These are phyloP conservation scores for Cephonodes hylas DNA, from an alignment of 2,888 invertebrate species.

Conservation along the genomic window DNA sequence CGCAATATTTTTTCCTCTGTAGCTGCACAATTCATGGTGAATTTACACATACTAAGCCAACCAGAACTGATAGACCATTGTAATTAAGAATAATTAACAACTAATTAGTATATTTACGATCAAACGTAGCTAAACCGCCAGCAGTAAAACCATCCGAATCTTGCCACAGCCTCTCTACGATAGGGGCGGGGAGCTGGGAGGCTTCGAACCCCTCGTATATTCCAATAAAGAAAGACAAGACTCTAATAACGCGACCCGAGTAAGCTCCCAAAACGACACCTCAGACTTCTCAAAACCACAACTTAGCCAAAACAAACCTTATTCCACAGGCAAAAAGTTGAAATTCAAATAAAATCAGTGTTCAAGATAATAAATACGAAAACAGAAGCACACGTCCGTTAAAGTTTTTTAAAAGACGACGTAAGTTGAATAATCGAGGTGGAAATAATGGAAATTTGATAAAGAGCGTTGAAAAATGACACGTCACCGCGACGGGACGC, in stretches of 20 bases:
- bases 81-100: neutral
- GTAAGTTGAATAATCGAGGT: conserved; percentile 54
- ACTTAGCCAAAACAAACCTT: conserved; percentile 38
- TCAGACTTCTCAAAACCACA: conserved; percentile 41
- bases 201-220: conserved; percentile 55
- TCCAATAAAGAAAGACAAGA: conserved; percentile 73
- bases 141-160: neutral
- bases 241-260: conserved; percentile 69
- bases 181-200: conserved; percentile 17
- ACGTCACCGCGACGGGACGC: conserved; percentile 26
- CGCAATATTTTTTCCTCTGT: too few species aligned
- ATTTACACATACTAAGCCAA: too few species aligned
- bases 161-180: neutral
- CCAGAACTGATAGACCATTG: neutral
- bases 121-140: conserved; percentile 4
- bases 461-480: conserved; percentile 28
- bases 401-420: conserved; percentile 63
- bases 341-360: conserved; percentile 19
- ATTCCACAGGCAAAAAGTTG: conserved; percentile 22
- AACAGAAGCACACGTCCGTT: conserved; percentile 63
- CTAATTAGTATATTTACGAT: neutral
- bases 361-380: conserved; percentile 57
- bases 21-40: too few species aligned
- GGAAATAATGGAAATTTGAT: conserved; percentile 60
- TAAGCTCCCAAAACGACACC: conserved; percentile 72